These are phyloP conservation scores for Corynorhinus townsendii DNA, from an alignment of 2,113 vertebrate genomes.

Conservation along the genomic window DNA sequence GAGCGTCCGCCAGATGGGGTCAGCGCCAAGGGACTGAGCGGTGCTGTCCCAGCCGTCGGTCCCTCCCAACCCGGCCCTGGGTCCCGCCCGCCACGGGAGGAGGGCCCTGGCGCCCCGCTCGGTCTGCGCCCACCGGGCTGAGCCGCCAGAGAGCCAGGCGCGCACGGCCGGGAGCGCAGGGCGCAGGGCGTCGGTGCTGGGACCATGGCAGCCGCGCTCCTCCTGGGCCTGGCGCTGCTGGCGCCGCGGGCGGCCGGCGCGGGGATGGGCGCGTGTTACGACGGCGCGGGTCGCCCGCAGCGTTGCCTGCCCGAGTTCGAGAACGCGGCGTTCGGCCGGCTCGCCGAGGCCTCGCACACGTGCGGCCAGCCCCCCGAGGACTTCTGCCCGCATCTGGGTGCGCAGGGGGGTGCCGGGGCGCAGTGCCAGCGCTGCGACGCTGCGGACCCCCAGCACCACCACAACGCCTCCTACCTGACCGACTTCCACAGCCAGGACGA, in stretches of 20 bases:
- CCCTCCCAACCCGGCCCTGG: neutral
- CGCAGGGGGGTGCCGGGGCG: constrained; percentile 71
- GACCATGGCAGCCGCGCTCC: constrained; percentile 74
- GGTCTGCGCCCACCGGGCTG: neutral
- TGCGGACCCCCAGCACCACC: constrained; percentile 77
- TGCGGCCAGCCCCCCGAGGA: constrained; percentile 90
- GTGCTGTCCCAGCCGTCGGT: neutral
- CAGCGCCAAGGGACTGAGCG: constrained; percentile 61
- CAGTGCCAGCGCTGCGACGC: constrained; percentile 89
- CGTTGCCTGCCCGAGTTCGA: constrained; percentile 92
- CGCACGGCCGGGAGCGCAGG: neutral
- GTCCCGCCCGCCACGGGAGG: constrained; percentile 22
- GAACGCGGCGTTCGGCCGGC: constrained; percentile 89
- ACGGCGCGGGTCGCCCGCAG: constrained; percentile 79
- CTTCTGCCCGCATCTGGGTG: constrained; percentile 91
- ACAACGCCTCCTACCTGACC: constrained; percentile 88
- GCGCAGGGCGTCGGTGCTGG: neutral
- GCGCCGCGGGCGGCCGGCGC: neutral
- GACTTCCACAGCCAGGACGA: constrained; percentile 94
- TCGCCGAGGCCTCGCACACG: constrained; percentile 81
- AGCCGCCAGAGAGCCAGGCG: neutral
- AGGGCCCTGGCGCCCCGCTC: neutral
- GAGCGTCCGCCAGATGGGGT: constrained; percentile 78
- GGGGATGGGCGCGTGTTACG: constrained; percentile 85
- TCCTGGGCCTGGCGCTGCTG: constrained; percentile 62